Conservation (phyloP, 37 sponge, comb jelly and placozoan species). For the Spongilla lacustris region DNA sequence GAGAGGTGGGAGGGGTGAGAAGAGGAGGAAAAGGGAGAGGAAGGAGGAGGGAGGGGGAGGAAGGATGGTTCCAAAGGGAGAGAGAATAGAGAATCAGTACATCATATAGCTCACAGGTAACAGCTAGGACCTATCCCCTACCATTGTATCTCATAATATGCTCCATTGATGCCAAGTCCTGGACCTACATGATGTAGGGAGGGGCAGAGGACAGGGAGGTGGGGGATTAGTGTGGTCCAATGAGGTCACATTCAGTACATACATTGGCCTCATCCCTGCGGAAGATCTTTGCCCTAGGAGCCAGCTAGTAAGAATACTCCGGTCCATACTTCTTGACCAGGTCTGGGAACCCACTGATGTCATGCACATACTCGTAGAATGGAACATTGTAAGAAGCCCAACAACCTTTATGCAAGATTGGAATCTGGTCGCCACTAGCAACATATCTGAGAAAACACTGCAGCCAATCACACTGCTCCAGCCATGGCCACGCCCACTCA, state of each 20-base stretch:
- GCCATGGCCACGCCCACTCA: too few relatives aligned
- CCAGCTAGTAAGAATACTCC: slow-evolving; percentile 28
- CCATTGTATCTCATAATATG: too few relatives aligned
- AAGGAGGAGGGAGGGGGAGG: too few relatives aligned
- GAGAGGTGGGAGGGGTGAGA: too few relatives aligned
- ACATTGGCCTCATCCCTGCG: slow-evolving; percentile 65
- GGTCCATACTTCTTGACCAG: slow-evolving; percentile 36
- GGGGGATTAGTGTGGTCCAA: not conserved
- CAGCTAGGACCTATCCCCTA: too few relatives aligned
- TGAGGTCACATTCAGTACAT: not conserved
- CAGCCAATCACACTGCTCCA: too few relatives aligned
- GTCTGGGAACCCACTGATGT: slow-evolving; percentile 46
- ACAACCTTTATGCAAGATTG: slow-evolving; percentile 58
- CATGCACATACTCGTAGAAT: slow-evolving; percentile 63
- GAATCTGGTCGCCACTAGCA: slow-evolving; percentile 55
- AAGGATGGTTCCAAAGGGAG: too few relatives aligned
- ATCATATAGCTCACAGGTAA: too few relatives aligned
- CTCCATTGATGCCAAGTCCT: too few relatives aligned
- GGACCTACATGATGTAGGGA: not conserved
- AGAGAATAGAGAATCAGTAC: too few relatives aligned
- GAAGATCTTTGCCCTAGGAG: slow-evolving; percentile 71
- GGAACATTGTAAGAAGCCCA: slow-evolving; percentile 83
- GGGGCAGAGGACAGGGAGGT: not conserved
- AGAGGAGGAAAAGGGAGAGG: too few relatives aligned
- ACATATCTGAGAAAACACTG: slow-evolving; percentile 15